Base-by-base conservation (phyloP, 2,888 invertebrate genomes). In the Orthosia incerta region DNA sequence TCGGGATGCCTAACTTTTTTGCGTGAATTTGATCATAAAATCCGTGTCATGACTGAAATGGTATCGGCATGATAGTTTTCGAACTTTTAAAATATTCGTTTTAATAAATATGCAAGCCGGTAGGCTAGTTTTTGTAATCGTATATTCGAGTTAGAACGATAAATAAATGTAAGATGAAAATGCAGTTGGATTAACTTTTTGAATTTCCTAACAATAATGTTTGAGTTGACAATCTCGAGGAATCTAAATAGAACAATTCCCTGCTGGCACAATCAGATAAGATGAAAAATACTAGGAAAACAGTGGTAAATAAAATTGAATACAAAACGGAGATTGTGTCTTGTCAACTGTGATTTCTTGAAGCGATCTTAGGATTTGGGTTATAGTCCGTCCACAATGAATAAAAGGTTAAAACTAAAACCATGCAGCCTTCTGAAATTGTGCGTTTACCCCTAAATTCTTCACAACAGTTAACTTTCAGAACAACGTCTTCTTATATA, bases 51-150 rank as follows among this genome's bases (percentile, higher is more conserved):
- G 50, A 26, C 23, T 64, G 39, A 16, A 68, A 73, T 57, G 46
- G 31, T 48, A 73, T 56, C 26, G 18, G 26, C 13, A 57, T 64
- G 45, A 65, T 53, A 61, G n/a, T 51, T 68, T 78, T 68, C 11
- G 15, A 23, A 55, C 9, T 63, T 39, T 60, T 65, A 12, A 59
- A 65, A 74, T 62, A 39, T 46, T 63, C 12, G 20, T 12, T 65
- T 23, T 31, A 65, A 78, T 59, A 71, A 71, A 82, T 23, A 78
- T 51, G n/a, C 64, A 67, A 51, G 39, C 39, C 26, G 12, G 20
- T 57, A n/a, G 18, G 13, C 9, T 13, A 48, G 20, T 73, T 55
- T 46, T 56, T 56, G 18, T 13, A 59, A 46, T 48, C 31, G 4
- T 48, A 26, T 67, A 26, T 66, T 59, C 48, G 20, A 56, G 15